Evolutionary conservation across 2,797 vertebrate species (phyloP).

Genomic region (Heterohyrax brucei): DNA sequence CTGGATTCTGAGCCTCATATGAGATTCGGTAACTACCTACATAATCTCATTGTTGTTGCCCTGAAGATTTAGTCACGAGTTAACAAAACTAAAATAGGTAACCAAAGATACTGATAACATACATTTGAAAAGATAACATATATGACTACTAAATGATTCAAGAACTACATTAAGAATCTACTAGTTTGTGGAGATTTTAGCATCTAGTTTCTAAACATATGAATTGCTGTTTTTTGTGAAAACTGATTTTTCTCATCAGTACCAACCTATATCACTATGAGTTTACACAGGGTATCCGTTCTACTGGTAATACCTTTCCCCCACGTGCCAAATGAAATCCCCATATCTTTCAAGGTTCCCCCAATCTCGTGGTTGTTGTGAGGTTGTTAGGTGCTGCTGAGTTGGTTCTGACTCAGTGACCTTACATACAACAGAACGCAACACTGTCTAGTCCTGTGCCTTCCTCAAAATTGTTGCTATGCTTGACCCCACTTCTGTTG

Average conservation of each 20-base stretch:
- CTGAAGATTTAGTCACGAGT: not conserved
- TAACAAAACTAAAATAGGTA: conserved; percentile 14
- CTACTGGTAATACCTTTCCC: not conserved
- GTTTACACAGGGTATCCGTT: not conserved
- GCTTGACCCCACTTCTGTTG: no score
- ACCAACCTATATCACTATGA: not conserved
- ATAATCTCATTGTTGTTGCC: not conserved
- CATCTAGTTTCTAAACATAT: conserved; percentile 7
- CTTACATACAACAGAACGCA: no score
- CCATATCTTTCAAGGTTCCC: not conserved
- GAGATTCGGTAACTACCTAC: not conserved
- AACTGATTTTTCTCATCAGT: conserved; percentile 17
- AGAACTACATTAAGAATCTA: conserved; percentile 2
- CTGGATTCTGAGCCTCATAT: not conserved
- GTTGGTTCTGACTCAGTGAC: no score
- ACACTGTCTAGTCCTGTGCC: no score
- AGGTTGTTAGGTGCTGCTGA: no score
- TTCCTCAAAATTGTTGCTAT: no score
- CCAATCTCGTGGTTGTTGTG: no score
- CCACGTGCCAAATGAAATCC: not conserved
- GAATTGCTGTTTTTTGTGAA: conserved; percentile 35
- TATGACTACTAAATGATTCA: conserved; percentile 10
- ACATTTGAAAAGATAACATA: not conserved
- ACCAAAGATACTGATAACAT: not conserved
- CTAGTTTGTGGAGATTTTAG: not conserved